These are phyloP conservation scores for Dunckerocampus dactyliophorus DNA, from an alignment of 2,113 vertebrate genomes.

Conservation along the genomic window DNA sequence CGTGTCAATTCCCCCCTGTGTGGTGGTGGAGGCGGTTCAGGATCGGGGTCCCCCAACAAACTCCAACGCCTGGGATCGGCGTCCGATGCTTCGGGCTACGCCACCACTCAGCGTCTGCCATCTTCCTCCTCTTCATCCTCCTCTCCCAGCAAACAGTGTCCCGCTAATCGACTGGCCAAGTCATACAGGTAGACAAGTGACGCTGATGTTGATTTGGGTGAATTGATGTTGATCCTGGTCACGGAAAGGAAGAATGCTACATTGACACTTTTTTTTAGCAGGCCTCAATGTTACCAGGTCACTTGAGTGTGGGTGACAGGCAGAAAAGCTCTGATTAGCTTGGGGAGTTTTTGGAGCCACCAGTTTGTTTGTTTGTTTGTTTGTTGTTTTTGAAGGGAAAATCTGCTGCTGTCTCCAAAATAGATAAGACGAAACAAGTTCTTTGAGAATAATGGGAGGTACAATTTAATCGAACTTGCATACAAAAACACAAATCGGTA, in stretches of 20 bases:
- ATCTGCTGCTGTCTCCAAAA: too few species aligned
- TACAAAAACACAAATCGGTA: too few species aligned
- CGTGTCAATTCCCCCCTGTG: constrained; percentile 87
- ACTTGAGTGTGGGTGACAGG: too few species aligned
- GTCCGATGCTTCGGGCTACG: constrained; percentile 80
- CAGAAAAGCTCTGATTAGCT: too few species aligned
- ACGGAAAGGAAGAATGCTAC: constrained; percentile 1
- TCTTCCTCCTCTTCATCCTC: constrained; percentile 79
- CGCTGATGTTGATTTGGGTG: constrained; percentile 5
- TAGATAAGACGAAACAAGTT: too few species aligned
- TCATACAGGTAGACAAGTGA: constrained; percentile 84
- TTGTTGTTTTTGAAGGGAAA: too few species aligned
- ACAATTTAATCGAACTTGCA: too few species aligned
- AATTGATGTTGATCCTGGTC: constrained; percentile 5
- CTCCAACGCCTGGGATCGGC: constrained; percentile 86
- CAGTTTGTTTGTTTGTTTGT: too few species aligned
- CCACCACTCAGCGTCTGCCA: constrained; percentile 79
- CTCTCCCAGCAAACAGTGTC: constrained; percentile 87
- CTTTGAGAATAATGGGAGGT: too few species aligned
- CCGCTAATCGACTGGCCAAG: constrained; percentile 86
- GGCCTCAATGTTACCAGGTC: too few species aligned
- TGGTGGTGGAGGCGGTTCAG: constrained; percentile 73
- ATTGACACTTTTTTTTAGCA: background rate
- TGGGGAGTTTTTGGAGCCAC: too few species aligned
- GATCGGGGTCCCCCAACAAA: constrained; percentile 84